phyloP scores from a whole-genome alignment of 2,888 invertebrate genomes.

The Ariolimax columbianus region DNA sequence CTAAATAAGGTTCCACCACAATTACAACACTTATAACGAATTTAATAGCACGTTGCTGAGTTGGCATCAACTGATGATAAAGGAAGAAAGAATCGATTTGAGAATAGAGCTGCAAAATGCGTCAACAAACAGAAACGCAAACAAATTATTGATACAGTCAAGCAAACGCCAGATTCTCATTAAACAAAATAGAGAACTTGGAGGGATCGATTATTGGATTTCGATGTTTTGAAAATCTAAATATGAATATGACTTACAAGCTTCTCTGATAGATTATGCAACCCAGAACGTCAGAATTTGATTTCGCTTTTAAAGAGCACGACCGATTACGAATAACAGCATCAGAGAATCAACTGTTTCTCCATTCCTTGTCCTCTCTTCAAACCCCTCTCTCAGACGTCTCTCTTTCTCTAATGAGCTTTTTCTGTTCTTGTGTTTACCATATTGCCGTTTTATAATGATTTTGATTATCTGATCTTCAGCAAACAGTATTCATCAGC shows the following conservation, averaged over 20 bases:
- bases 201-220: not conserved
- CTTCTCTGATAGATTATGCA: no score
- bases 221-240: not conserved
- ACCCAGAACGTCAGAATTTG: not conserved
- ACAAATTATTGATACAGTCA: not conserved
- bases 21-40: no score
- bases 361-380: no score
- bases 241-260: not conserved
- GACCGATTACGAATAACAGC: not conserved
- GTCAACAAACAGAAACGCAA: not conserved
- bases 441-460: no score
- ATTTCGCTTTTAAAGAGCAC: not conserved
- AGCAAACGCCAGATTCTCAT: not conserved
- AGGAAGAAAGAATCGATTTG: not conserved
- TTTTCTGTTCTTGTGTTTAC: no score
- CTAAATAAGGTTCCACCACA: no score
- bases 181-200: not conserved
- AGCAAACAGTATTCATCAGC: no score
- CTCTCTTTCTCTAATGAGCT: no score
- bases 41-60: no score
- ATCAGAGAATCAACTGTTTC: not conserved
- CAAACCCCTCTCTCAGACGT: no score
- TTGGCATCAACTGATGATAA: not conserved
- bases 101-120: not conserved
- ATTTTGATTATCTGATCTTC: no score